Evolutionary conservation across 2,797 vertebrate genomes (phyloP).

Genomic region (Buphagus erythrorhynchus): DNA sequence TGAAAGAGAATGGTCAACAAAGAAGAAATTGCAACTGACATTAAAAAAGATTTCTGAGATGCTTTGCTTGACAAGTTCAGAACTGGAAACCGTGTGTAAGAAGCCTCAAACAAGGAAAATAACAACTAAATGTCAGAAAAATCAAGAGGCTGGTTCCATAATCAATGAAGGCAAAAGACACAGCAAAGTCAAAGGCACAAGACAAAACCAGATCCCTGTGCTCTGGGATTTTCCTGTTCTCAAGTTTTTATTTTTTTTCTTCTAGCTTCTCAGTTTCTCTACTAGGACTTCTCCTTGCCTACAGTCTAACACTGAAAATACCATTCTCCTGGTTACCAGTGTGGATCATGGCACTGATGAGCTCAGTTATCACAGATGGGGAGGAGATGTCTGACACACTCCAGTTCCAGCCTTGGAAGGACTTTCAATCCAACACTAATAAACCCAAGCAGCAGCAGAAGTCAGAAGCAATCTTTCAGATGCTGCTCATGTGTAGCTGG

Average conservation of each 20-base stretch:
- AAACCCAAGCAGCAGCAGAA: not conserved
- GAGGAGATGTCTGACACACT: not conserved
- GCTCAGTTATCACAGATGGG: not conserved
- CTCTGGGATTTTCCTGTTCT: not conserved
- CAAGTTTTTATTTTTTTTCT: not conserved
- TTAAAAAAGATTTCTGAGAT: not conserved
- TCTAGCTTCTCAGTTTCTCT: not conserved
- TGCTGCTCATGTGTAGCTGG: not conserved
- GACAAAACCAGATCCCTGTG: not conserved
- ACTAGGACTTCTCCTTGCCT: not conserved
- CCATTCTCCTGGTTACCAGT: not conserved
- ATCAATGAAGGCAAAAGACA: not conserved
- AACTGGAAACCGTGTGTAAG: not conserved
- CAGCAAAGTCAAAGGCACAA: not conserved
- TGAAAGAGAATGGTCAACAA: not conserved
- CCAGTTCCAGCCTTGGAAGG: not conserved
- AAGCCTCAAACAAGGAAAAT: not conserved
- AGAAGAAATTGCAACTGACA: not conserved
- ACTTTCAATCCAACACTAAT: not conserved
- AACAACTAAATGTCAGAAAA: conserved; percentile 17
- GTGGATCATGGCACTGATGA: accelerated
- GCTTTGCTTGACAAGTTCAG: not conserved
- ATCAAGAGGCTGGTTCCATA: not conserved
- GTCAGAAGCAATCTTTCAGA: not conserved
- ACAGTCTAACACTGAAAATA: not conserved